These are phyloP conservation scores for Tragelaphus strepsiceros DNA, from an alignment of 2,113 vertebrate species.

Conservation along the genomic window DNA sequence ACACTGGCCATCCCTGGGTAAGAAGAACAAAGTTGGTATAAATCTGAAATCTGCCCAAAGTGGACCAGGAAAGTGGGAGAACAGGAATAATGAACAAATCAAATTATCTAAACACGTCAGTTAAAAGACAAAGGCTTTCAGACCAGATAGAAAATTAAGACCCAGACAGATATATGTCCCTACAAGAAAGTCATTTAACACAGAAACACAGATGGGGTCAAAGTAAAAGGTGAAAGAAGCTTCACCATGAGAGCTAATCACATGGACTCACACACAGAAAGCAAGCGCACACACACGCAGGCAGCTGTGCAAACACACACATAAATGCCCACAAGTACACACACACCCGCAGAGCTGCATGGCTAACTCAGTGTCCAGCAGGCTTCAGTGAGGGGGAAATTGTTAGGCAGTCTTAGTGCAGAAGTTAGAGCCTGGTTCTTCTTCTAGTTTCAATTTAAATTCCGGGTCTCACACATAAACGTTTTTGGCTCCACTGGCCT, in stretches of 20 bases:
- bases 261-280: not conserved
- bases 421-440: not conserved
- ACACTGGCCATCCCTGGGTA: rapidly evolving
- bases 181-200: not conserved
- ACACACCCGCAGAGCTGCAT: rapidly evolving
- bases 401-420: rapidly evolving
- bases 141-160: not conserved
- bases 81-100: not conserved
- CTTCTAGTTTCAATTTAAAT: rapidly evolving
- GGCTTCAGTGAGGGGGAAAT: rapidly evolving
- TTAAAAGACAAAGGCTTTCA: not conserved
- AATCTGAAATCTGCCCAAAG: not conserved
- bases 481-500: not conserved
- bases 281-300: rapidly evolving
- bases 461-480: rapidly evolving
- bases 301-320: rapidly evolving
- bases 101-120: not conserved
- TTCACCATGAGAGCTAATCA: not conserved
- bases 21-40: not conserved
- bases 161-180: not conserved
- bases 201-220: not conserved
- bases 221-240: not conserved
- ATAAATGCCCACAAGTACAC: rapidly evolving
- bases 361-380: rapidly evolving
- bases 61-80: too few relatives aligned